A percentile compares a stretch with the other conserved stretches of the same genome.
These are phyloP conservation scores for Augochlorella aurata DNA, from an alignment of 2,888 invertebrate species.

Conservation along the genomic window DNA sequence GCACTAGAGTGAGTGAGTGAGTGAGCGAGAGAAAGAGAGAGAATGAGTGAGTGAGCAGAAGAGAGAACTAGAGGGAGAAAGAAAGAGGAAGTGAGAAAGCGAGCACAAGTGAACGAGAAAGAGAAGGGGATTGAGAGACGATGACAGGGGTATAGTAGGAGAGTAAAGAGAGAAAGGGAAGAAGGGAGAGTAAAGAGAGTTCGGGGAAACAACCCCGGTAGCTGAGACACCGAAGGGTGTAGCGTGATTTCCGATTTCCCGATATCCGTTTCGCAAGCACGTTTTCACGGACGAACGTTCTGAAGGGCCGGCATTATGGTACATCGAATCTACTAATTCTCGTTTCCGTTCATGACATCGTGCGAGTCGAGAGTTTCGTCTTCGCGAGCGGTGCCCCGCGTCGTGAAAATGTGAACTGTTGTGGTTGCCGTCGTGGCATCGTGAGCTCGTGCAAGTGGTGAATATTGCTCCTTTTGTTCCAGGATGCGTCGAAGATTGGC, in stretches of 20 bases:
- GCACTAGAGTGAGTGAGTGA: neutral
- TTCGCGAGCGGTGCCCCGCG: slow-evolving; percentile 23
- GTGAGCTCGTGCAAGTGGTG: slow-evolving; percentile 28
- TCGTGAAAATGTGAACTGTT: slow-evolving; percentile 26
- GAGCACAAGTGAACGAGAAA: slow-evolving; percentile 23
- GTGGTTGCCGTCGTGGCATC: slow-evolving; percentile 53
- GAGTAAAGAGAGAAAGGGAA: slow-evolving; percentile 51
- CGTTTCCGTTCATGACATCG: slow-evolving; percentile 48
- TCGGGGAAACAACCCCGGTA: slow-evolving; percentile 70
- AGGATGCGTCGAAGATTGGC: slow-evolving; percentile 79
- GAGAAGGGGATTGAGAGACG: slow-evolving; percentile 22
- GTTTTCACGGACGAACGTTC: slow-evolving; percentile 48
- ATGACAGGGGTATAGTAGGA: slow-evolving; percentile 37
- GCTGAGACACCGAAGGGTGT: slow-evolving; percentile 67
- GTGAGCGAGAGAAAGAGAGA: slow-evolving; percentile 13
- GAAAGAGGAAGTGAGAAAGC: neutral
- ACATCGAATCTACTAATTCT: slow-evolving; percentile 60
- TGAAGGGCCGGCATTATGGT: slow-evolving; percentile 67
- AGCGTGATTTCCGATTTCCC: slow-evolving; percentile 62
- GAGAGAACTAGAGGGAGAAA: slow-evolving; percentile 14
- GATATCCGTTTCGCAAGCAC: slow-evolving; percentile 52
- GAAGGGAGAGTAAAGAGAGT: slow-evolving; percentile 55
- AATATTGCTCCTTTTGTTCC: slow-evolving; percentile 69
- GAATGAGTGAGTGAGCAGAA: slow-evolving; percentile 3
- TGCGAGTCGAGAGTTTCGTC: slow-evolving; percentile 47